Base-by-base conservation (phyloP, 53 echinoderm and acorn worm genomes). In the Stichopus horrens region DNA sequence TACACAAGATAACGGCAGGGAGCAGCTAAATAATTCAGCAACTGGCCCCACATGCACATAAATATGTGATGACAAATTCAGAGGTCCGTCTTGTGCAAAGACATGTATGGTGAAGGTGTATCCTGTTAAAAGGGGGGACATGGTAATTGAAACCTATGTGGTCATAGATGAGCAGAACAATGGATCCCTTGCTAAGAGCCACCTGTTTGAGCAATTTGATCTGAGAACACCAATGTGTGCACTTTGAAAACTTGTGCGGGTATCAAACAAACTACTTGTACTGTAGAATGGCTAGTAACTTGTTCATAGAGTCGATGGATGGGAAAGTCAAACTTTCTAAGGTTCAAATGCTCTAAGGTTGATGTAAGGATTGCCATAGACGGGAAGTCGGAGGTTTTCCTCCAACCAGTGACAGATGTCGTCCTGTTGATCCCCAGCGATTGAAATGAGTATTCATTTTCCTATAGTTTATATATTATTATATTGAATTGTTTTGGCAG, bases 81-180 rank as follows among this genome's bases (percentile, higher is more conserved):
- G 75, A 22, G 75, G 75, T 4, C 37, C 5, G 8, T 75, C 75
- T 19, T 75, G 7, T 8, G 5, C 75, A 23, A 75, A 75, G 4
- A 23, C 16, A 75, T 75, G 75, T 14, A 63, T 63, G 63, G 7
- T 63, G 60, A 14, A 60, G 60, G 68, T 68, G 68, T 68, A 68
- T 5, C 23, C 76, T 5, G 23, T 37, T 4, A 52, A 14, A 37
- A 76, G 14, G 14, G 13, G 23, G 6, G 16, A 76, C 23, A 11
- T 37, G 37, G 51, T 51, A 13, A 76, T 76, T 14, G 23, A 51
- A 23, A 37, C 37, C 11, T 76, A 51, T 71, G 89, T 66, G 16
- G 78, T 92, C 53, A 19, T 92, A 51, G 92, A 92, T 23, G 92
- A 92, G 75, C 92, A 92, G 57, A 92, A 90, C 58, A 90, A 90